These are phyloP conservation scores for Aurelia aurita DNA, from an alignment of 30 jellyfish, hydroid and myxozoan genomes.

Conservation along the genomic window DNA sequence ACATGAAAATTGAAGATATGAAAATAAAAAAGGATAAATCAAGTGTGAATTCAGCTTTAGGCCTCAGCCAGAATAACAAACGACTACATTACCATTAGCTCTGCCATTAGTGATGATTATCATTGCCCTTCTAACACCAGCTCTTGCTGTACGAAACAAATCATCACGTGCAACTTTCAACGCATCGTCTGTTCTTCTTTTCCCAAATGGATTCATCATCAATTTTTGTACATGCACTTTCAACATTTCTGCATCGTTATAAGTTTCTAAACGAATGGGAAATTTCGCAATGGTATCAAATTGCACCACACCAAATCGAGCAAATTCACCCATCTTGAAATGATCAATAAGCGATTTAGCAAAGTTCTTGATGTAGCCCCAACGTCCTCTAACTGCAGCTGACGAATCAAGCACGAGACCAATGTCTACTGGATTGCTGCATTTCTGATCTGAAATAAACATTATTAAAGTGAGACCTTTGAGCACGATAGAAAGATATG, in stretches of 20 bases:
- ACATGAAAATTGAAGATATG: too few species aligned
- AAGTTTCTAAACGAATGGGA: slow-evolving; percentile 84
- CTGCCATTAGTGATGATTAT: slow-evolving; percentile 79
- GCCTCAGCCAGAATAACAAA: too few species aligned
- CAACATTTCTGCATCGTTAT: slow-evolving; percentile 72
- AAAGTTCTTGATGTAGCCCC: slow-evolving; percentile 87
- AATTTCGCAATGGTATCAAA: slow-evolving; percentile 90
- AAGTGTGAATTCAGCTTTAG: too few species aligned
- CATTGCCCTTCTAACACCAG: slow-evolving; percentile 83
- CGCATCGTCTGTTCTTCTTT: slow-evolving; percentile 91
- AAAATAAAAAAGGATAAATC: too few species aligned
- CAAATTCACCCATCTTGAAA: slow-evolving; percentile 84
- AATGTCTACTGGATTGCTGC: slow-evolving; percentile 81
- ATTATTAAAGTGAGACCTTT: neutral
- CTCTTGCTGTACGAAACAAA: slow-evolving; percentile 82
- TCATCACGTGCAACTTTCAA: slow-evolving; percentile 81
- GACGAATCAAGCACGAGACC: slow-evolving; percentile 93
- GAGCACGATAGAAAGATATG: too few species aligned
- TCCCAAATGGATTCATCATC: slow-evolving; percentile 89
- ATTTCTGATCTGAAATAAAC: slow-evolving; percentile 33
- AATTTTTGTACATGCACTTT: slow-evolving; percentile 68
- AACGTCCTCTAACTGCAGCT: slow-evolving; percentile 84
- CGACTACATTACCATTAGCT: slow-evolving; percentile 69
- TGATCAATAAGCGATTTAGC: slow-evolving; percentile 64
- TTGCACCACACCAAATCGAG: slow-evolving; percentile 91